phyloP scores from a whole-genome alignment of 2,113 vertebrate genomes.

The Antennarius striatus region DNA sequence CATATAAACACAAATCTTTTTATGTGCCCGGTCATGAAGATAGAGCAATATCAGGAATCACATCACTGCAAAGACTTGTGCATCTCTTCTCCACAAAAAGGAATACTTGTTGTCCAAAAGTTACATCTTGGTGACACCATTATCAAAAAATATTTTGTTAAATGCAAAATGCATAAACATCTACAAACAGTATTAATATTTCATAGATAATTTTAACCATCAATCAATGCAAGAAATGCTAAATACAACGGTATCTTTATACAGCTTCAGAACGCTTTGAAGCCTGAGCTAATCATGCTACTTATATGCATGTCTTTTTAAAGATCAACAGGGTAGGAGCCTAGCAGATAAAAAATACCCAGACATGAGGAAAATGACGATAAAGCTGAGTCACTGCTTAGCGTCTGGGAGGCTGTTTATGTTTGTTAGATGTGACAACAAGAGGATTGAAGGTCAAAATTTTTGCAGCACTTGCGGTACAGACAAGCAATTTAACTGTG shows the following conservation, averaged over 20 bases:
- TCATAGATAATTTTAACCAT: too few species aligned
- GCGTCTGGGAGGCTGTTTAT: neutral
- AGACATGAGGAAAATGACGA: too few species aligned
- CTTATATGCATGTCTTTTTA: constrained; percentile 3
- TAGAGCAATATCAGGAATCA: constrained; percentile 19
- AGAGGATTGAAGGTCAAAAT: neutral
- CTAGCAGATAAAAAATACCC: neutral
- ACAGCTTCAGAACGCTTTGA: constrained; percentile 4
- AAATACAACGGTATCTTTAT: neutral
- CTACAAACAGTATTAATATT: too few species aligned
- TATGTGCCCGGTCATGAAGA: constrained; percentile 26
- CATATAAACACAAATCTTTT: constrained; percentile 31
- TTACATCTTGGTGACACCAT: too few species aligned
- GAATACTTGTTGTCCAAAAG: too few species aligned
- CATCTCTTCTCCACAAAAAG: constrained; percentile 13
- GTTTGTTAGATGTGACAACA: neutral
- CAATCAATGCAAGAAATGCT: too few species aligned
- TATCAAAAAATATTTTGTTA: too few species aligned
- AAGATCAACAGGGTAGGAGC: neutral
- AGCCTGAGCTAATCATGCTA: constrained; percentile 1
- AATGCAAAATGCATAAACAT: too few species aligned
- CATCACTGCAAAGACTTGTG: constrained; percentile 23
- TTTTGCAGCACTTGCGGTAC: neutral
- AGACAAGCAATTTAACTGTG: neutral
- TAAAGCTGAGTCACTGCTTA: too few species aligned